These are phyloP conservation scores for Globodera rostochiensis DNA, from an alignment of 1,140 invertebrate genomes.

Conservation along the genomic window DNA sequence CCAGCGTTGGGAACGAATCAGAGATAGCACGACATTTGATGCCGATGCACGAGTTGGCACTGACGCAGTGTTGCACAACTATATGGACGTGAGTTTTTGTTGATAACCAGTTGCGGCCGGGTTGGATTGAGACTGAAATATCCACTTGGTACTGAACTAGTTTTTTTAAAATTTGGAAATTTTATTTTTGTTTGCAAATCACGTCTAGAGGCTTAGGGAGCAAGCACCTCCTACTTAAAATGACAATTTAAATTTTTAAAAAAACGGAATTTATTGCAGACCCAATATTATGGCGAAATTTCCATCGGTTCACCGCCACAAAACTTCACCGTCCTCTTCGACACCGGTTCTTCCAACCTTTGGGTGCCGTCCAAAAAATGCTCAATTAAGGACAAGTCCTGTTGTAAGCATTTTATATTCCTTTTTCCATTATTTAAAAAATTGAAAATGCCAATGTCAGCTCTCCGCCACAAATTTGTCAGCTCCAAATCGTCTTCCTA, in stretches of 20 bases:
- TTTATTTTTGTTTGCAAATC: too few relatives aligned
- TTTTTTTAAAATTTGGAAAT: too few relatives aligned
- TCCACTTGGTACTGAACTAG: not conserved
- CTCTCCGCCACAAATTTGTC: conserved; percentile 92
- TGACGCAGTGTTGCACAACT: conserved; percentile 84
- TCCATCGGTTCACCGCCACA: conserved; percentile 89
- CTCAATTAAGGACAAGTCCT: conserved; percentile 85
- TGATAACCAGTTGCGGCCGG: too few relatives aligned
- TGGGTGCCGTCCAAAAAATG: conserved; percentile 75
- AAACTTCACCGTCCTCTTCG: conserved; percentile 78
- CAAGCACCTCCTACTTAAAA: not conserved
- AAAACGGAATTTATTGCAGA: conserved; percentile 70
- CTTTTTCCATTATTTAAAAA: not conserved
- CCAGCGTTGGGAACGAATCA: conserved; percentile 31
- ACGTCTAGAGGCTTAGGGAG: too few relatives aligned
- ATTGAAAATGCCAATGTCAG: conserved; percentile 69
- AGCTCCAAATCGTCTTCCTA: conserved; percentile 81
- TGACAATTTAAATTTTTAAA: not conserved
- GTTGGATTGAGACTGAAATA: not conserved
- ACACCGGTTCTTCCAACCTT: too few relatives aligned
- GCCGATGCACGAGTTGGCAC: conserved; percentile 46
- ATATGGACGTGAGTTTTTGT: conserved; percentile 71
- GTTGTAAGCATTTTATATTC: conserved; percentile 74
- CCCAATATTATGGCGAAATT: conserved; percentile 95
- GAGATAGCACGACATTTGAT: not conserved